Conservation (phyloP, 2,888 invertebrate genomes). For the Dynastes maya region DNA sequence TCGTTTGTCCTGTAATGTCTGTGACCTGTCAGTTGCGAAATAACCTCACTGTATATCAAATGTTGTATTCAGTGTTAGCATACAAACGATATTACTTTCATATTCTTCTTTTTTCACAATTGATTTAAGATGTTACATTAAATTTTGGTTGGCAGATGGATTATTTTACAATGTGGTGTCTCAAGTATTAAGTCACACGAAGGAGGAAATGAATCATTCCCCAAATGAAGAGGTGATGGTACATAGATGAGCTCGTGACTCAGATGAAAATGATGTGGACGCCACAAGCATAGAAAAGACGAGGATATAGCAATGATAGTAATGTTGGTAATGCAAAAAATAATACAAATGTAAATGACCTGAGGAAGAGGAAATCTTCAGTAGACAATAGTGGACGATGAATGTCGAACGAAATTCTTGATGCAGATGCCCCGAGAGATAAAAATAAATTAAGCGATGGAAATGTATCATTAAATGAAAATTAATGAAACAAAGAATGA, state of each 20-base stretch:
- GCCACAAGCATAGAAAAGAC: conserved; percentile 47
- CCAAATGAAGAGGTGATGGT: conserved; percentile 58
- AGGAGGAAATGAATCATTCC: conserved; percentile 52
- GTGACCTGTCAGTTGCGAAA: conserved; percentile 2
- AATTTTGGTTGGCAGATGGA: conserved; percentile 54
- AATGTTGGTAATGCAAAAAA: conserved; percentile 57
- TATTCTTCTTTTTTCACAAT: too few relatives aligned
- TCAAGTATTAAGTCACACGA: conserved; percentile 59
- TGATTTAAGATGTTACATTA: neutral
- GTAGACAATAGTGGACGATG: conserved; percentile 56
- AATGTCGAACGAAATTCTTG: conserved; percentile 54
- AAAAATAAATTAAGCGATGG: conserved; percentile 58
- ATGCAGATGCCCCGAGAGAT: conserved; percentile 48
- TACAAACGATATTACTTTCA: too few relatives aligned
- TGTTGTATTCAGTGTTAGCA: neutral
- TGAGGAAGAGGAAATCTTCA: conserved; percentile 50
- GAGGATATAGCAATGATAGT: conserved; percentile 57
- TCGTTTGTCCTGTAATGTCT: neutral
- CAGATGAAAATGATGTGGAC: conserved; percentile 46
- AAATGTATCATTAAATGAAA: conserved; percentile 60
- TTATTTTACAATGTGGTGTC: conserved; percentile 65
- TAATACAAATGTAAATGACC: conserved; percentile 58
- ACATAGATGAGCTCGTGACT: conserved; percentile 63
- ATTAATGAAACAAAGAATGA: conserved; percentile 57
- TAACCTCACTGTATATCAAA: conserved; percentile 25